Conservation (phyloP, 2,888 invertebrate genomes). For the Tenthredo amoena region DNA sequence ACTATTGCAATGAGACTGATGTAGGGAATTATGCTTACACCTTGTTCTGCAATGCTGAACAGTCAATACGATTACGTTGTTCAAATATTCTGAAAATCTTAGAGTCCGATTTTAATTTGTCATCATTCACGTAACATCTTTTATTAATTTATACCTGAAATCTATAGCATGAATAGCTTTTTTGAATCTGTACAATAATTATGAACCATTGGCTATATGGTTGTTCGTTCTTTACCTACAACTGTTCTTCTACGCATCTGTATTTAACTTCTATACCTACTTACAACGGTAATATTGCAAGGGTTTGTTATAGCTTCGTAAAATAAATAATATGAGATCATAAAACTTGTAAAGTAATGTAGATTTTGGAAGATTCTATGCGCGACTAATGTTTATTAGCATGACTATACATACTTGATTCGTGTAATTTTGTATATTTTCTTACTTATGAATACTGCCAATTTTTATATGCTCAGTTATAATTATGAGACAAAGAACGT, state of each 20-base stretch:
- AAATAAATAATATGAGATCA: background rate
- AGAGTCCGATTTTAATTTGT: background rate
- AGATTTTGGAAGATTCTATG: constrained; percentile 40
- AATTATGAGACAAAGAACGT: constrained; percentile 14
- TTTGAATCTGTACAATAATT: background rate
- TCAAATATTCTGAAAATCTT: background rate
- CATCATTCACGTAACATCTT: background rate
- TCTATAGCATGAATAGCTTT: background rate
- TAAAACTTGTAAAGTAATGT: constrained; percentile 50
- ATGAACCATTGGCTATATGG: background rate
- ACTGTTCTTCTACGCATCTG: background rate
- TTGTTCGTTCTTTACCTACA: background rate
- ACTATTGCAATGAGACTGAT: constrained; percentile 47
- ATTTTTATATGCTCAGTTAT: constrained; percentile 51
- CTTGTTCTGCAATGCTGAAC: background rate
- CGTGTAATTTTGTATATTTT: constrained; percentile 56
- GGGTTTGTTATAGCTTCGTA: constrained; percentile 30
- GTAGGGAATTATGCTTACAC: constrained; percentile 28
- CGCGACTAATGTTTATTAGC: constrained; percentile 8
- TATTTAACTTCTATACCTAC: background rate
- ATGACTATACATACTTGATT: constrained; percentile 39
- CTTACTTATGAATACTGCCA: constrained; percentile 50
- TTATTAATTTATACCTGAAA: background rate
- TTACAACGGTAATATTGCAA: constrained; percentile 37
- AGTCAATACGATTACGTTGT: background rate